These are phyloP conservation scores for Mionectes macconnelli DNA, from an alignment of 2,113 vertebrate genomes.

Conservation along the genomic window DNA sequence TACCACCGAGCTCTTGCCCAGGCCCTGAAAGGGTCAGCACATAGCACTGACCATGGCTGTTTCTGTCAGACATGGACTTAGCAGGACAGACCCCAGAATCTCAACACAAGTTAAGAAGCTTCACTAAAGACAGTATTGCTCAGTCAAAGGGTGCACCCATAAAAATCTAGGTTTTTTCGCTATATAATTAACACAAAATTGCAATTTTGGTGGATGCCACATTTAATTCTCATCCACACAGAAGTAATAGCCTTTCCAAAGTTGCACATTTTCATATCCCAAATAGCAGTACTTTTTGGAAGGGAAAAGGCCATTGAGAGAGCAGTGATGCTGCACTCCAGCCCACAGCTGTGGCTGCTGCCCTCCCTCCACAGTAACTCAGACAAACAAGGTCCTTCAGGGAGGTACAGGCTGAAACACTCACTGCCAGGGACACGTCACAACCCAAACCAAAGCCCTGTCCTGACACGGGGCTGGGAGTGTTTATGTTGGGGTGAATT, in stretches of 20 bases:
- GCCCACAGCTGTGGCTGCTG: neutral
- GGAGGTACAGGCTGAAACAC: neutral
- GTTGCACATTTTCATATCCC: neutral
- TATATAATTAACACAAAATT: neutral
- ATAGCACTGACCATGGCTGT: fast-evolving
- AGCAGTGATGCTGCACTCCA: neutral
- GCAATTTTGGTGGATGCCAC: neutral
- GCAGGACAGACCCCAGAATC: neutral
- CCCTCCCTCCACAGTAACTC: neutral
- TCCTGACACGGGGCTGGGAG: neutral
- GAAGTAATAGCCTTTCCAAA: neutral
- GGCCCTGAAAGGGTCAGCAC: neutral
- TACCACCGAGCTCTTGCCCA: neutral
- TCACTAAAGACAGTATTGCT: neutral
- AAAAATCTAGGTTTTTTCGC: neutral
- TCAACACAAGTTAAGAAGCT: neutral
- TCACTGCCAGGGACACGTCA: neutral
- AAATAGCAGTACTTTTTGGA: neutral
- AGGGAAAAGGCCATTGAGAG: neutral
- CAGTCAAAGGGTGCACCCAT: neutral
- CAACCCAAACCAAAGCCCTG: neutral
- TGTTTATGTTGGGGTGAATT: neutral
- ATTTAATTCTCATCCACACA: neutral
- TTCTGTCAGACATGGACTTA: neutral
- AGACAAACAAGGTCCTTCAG: neutral